A percentile compares a stretch with the other conserved stretches of the same genome.
phyloP scores from a whole-genome alignment of 2,113 vertebrate genomes.

The Urocynchramus pylzowi region DNA sequence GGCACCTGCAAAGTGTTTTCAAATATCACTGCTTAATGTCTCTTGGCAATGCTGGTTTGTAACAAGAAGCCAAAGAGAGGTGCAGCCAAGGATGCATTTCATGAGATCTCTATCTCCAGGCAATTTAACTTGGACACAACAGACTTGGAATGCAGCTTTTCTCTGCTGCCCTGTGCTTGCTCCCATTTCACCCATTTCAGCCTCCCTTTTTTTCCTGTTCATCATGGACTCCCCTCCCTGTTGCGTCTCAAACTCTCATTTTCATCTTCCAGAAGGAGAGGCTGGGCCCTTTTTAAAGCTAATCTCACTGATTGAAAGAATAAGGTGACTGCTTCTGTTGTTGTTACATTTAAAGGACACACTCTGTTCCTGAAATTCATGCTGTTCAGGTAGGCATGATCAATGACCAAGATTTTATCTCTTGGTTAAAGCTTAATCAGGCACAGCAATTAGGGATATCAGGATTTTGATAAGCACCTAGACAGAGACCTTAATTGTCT shows the following conservation, averaged over 20 bases:
- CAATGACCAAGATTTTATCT: not conserved
- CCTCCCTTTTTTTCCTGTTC: not conserved
- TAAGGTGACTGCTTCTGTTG: not conserved
- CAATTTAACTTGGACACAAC: constrained; percentile 27
- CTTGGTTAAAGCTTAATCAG: not conserved
- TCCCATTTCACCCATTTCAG: not conserved
- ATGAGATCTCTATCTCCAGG: constrained; percentile 37
- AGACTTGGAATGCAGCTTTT: not conserved
- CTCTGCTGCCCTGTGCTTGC: not conserved
- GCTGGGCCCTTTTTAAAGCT: not conserved
- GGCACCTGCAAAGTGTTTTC: constrained; percentile 62
- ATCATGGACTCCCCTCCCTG: not conserved
- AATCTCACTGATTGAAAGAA: not conserved
- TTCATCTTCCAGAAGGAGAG: not conserved
- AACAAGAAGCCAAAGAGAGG: constrained; percentile 30
- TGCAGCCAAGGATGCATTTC: constrained; percentile 32
- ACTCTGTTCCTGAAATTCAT: not conserved
- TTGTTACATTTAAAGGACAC: not conserved
- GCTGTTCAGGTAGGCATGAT: not conserved
- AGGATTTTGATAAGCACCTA: not conserved
- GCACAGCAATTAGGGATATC: not conserved
- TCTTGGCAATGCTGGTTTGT: constrained; percentile 36
- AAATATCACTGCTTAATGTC: constrained; percentile 63
- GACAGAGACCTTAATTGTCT: not conserved
- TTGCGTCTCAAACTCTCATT: not conserved